These are phyloP conservation scores for Upupa epops DNA, from an alignment of 2,113 vertebrate genomes.

Conservation along the genomic window DNA sequence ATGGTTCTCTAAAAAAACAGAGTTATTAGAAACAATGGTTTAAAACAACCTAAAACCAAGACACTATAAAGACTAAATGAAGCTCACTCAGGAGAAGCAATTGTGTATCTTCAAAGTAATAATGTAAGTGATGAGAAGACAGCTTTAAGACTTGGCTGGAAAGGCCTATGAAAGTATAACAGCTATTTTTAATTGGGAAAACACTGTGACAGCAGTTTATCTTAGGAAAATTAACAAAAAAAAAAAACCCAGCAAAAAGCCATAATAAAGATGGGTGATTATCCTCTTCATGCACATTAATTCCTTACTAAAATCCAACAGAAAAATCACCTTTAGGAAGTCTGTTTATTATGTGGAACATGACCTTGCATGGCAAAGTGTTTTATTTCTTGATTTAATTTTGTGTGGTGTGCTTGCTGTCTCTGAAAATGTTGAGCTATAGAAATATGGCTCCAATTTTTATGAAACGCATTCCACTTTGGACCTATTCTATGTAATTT, in stretches of 20 bases:
- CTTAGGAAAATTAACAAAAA: not conserved
- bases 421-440: not conserved
- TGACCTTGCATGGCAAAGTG: not conserved
- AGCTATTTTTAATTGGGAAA: not conserved
- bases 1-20: not conserved
- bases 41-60: not conserved
- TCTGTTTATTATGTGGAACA: not conserved
- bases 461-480: not conserved
- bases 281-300: not conserved
- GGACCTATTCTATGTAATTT: not conserved
- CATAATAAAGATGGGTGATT: not conserved
- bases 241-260: not conserved
- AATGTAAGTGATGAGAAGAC: not conserved
- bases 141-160: not conserved
- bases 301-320: not conserved
- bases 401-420: not conserved
- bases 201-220: not conserved
- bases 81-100: not conserved
- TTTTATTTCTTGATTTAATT: not conserved
- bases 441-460: not conserved
- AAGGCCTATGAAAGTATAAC: not conserved
- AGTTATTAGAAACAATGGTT: not conserved
- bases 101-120: not conserved
- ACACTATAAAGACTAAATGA: not conserved
- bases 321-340: not conserved